Evolutionary conservation across 2,113 vertebrate genomes (phyloP).

Genomic region (Pungitius pungitius): DNA sequence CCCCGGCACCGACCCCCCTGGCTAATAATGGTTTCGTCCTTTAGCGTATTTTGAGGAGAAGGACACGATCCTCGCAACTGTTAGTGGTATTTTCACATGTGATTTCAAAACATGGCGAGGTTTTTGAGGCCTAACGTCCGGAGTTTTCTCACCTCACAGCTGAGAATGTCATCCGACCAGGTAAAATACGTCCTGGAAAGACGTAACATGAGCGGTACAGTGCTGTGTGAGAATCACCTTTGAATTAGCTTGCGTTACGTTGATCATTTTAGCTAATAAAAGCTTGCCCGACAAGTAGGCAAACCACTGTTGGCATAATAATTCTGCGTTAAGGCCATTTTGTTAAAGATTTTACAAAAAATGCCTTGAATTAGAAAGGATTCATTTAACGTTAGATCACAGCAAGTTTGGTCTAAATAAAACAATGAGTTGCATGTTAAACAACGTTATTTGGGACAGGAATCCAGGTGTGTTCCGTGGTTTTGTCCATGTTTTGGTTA

Average conservation of each 20-base stretch:
- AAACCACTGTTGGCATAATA: background rate
- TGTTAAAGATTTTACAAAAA: background rate
- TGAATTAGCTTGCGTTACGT: background rate
- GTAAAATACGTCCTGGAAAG: slow-evolving; percentile 48
- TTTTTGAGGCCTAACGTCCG: slow-evolving; percentile 71
- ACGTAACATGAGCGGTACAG: background rate
- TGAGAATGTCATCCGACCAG: slow-evolving; percentile 81
- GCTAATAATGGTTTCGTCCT: slow-evolving; percentile 59
- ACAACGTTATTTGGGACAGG: background rate
- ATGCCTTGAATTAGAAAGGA: background rate
- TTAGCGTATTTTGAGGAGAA: slow-evolving; percentile 59
- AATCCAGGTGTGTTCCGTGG: background rate
- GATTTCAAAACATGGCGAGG: slow-evolving; percentile 67
- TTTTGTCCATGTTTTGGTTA: background rate
- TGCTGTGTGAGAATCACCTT: background rate
- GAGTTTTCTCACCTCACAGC: slow-evolving; percentile 67
- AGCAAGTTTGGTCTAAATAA: background rate
- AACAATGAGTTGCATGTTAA: background rate
- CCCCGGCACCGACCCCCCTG: slow-evolving; percentile 2
- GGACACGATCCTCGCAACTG: slow-evolving; percentile 21
- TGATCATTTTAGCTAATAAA: background rate
- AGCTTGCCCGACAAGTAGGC: background rate
- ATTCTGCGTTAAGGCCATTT: background rate
- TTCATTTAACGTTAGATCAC: background rate
- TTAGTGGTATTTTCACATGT: slow-evolving; percentile 13